Percentiles rank a stretch among this genome's conserved stretches.
phyloP scores from a whole-genome alignment of 2,797 vertebrate species.

The Hippopotamyrus pictus region DNA sequence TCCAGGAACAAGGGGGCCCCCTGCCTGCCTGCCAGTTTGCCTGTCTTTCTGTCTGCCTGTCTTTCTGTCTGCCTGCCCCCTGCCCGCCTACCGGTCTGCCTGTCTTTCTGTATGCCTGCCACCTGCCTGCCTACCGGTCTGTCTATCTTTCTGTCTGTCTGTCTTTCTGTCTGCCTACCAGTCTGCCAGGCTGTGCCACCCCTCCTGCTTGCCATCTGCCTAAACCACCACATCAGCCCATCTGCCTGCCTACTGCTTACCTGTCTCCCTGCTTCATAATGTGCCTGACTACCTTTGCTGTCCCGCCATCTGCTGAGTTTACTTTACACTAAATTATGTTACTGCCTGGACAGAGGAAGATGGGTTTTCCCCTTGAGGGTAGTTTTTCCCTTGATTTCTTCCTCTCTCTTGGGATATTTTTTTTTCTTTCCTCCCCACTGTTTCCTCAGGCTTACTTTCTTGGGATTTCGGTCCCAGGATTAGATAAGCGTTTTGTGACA shows the following conservation, averaged over 20 bases:
- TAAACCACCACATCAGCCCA: not conserved
- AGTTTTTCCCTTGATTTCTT: not conserved
- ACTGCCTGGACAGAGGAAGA: not conserved
- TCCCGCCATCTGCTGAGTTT: not conserved
- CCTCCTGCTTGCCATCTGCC: not conserved
- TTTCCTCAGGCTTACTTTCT: not conserved
- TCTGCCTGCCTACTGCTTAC: not conserved
- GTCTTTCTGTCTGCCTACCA: not conserved
- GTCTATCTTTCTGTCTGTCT: too few species aligned
- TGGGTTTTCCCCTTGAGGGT: not conserved
- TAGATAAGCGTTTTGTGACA: not conserved
- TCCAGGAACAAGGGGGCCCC: not conserved
- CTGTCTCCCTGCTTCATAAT: not conserved
- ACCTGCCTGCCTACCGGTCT: not conserved
- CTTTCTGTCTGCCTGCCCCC: not conserved
- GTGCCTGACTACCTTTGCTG: not conserved
- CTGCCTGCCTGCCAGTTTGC: not conserved
- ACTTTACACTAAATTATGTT: not conserved
- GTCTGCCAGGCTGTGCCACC: not conserved
- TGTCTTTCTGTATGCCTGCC: not conserved
- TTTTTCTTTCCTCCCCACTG: not conserved
- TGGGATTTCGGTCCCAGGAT: not conserved
- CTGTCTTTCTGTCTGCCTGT: not conserved
- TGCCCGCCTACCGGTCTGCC: not conserved
- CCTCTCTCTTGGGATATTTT: not conserved